Evolutionary conservation across 92 coral and sea anemone species (phyloP).

Genomic region (Phenganax stokvisi): DNA sequence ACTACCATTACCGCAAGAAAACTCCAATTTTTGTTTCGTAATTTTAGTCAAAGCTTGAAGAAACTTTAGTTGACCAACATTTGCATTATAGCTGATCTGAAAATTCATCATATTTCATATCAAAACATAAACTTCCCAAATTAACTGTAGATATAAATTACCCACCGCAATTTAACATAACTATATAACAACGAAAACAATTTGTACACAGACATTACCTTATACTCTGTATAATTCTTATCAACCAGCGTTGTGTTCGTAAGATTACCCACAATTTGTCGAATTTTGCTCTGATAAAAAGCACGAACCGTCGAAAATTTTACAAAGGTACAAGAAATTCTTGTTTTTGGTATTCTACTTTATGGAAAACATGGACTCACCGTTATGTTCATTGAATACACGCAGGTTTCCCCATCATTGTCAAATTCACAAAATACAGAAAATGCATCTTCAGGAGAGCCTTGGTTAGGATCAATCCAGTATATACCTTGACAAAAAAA

Average conservation of each 20-base stretch:
- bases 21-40: constrained; percentile 17
- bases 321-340: background rate
- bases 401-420: constrained; percentile 31
- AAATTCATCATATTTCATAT: background rate
- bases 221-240: constrained; percentile 5
- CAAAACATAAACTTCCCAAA: background rate
- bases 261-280: background rate
- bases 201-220: background rate
- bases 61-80: constrained; percentile 26
- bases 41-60: constrained; percentile 24
- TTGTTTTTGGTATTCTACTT: background rate
- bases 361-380: background rate
- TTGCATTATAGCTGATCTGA: constrained; percentile 13
- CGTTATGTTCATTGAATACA: constrained; percentile 20
- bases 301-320: background rate
- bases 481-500: background rate
- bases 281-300: constrained; percentile 1
- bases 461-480: constrained; percentile 40
- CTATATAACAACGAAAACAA: too few species aligned
- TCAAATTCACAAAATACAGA: constrained; percentile 34
- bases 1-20: constrained; percentile 5
- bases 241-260: background rate
- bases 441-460: constrained; percentile 37
- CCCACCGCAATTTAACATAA: too few species aligned
- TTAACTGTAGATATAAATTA: background rate